Percentiles rank a stretch among this genome's conserved stretches.
Conservation (phyloP, 2,888 invertebrate genomes). For the Dexiosoma caninum region DNA sequence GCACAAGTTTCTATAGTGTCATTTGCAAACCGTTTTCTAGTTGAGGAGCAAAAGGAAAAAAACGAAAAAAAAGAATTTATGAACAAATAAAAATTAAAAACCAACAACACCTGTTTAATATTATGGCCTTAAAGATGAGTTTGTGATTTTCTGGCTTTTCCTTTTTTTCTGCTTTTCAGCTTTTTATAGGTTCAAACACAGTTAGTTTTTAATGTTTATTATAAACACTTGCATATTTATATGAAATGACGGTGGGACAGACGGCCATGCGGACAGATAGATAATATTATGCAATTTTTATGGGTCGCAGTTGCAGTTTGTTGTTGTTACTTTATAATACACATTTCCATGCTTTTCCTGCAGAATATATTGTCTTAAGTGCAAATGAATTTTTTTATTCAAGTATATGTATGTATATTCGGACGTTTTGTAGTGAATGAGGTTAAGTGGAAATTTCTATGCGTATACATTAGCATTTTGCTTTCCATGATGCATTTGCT, state of each 20-base stretch:
- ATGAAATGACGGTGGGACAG: not conserved
- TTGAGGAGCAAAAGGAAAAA: not conserved
- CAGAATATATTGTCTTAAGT: not conserved
- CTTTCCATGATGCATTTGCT: not conserved
- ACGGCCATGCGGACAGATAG: not conserved
- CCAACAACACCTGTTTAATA: conserved; percentile 55
- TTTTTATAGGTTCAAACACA: conserved; percentile 49
- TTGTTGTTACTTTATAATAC: too few relatives aligned
- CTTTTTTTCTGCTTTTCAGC: not conserved
- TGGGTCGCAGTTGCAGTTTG: conserved; percentile 37
- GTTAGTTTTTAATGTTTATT: conserved; percentile 45
- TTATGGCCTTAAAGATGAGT: conserved; percentile 37
- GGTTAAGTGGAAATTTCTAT: conserved; percentile 62
- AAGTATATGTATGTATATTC: conserved; percentile 10
- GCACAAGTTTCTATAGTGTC: conserved; percentile 47
- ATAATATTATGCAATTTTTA: conserved; percentile 55
- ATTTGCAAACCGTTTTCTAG: conserved; percentile 29
- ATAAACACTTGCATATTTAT: conserved; percentile 36
- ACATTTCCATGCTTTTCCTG: conserved; percentile 33
- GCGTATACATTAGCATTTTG: conserved; percentile 53
- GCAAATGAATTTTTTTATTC: conserved; percentile 12
- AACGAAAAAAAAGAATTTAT: not conserved
- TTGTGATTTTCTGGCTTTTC: not conserved
- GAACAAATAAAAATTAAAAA: not conserved
- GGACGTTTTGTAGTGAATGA: conserved; percentile 54